These are phyloP conservation scores for Cataglyphis hispanica DNA, from an alignment of 1,140 invertebrate species.

Conservation along the genomic window DNA sequence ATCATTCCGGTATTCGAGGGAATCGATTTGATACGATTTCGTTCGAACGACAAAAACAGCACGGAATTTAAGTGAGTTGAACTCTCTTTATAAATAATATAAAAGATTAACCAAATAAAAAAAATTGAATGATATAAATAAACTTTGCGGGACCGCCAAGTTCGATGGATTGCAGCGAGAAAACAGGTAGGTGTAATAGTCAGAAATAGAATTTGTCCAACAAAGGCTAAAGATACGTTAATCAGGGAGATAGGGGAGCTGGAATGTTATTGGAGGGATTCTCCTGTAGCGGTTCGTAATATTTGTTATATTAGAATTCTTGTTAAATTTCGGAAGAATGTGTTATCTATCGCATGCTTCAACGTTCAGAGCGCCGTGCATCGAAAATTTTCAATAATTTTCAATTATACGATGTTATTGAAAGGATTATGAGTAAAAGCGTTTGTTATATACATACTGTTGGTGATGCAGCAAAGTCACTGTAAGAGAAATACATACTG, in stretches of 20 bases:
- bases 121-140: not conserved
- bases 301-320: slow-evolving; percentile 32
- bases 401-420: not conserved
- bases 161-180: too few relatives aligned
- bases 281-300: not conserved
- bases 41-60: slow-evolving; percentile 29
- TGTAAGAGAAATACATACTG: not conserved
- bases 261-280: slow-evolving; percentile 19
- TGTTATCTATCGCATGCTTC: not conserved
- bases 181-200: not conserved
- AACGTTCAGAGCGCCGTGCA: not conserved
- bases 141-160: not conserved
- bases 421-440: not conserved
- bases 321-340: slow-evolving; percentile 19
- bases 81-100: slow-evolving; percentile 6
- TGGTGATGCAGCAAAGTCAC: not conserved
- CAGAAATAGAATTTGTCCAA: slow-evolving; percentile 16
- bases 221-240: slow-evolving; percentile 8
- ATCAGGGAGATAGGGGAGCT: slow-evolving; percentile 15
- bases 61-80: slow-evolving; percentile 64
- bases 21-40: slow-evolving; percentile 77
- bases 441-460: not conserved
- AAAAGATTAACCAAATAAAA: not conserved
- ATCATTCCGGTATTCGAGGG: slow-evolving; percentile 81
- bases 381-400: slow-evolving; percentile 23